These are phyloP conservation scores for Monochamus alternatus DNA, from an alignment of 2,888 invertebrate genomes.

Conservation along the genomic window DNA sequence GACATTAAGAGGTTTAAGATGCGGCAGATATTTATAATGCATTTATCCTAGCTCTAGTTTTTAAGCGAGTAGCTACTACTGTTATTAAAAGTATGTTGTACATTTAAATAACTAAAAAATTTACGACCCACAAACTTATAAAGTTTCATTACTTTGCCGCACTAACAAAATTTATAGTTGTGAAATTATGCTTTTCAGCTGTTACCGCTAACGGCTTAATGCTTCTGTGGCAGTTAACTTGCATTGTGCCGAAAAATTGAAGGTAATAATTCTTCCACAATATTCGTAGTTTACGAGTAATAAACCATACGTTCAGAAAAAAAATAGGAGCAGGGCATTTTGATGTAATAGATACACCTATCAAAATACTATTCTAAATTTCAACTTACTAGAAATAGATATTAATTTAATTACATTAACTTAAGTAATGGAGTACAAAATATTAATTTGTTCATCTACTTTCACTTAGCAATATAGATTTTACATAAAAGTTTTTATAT, in stretches of 20 bases:
- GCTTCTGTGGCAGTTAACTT: not conserved
- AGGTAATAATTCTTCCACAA: not conserved
- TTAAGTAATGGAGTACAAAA: too few relatives aligned
- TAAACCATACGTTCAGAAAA: not conserved
- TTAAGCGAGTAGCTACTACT: not conserved
- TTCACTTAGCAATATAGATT: too few relatives aligned
- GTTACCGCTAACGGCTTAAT: not conserved
- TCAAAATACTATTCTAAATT: too few relatives aligned
- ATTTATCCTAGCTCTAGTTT: too few relatives aligned
- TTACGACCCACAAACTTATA: constrained; percentile 6
- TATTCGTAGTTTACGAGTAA: not conserved
- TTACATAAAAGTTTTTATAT: too few relatives aligned
- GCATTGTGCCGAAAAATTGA: not conserved
- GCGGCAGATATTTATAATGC: too few relatives aligned
- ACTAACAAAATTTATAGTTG: constrained; percentile 8
- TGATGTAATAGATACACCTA: not conserved
- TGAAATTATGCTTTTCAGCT: constrained; percentile 8
- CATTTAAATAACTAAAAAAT: not conserved
- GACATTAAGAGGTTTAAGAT: too few relatives aligned
- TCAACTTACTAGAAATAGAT: too few relatives aligned
- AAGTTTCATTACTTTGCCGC: not conserved
- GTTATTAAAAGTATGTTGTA: not conserved
- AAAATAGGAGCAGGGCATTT: not conserved
- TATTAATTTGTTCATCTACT: too few relatives aligned
- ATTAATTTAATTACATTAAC: too few relatives aligned